Evolutionary conservation across 1,140 invertebrate species (phyloP).

Genomic region (Octopus sinensis): DNA sequence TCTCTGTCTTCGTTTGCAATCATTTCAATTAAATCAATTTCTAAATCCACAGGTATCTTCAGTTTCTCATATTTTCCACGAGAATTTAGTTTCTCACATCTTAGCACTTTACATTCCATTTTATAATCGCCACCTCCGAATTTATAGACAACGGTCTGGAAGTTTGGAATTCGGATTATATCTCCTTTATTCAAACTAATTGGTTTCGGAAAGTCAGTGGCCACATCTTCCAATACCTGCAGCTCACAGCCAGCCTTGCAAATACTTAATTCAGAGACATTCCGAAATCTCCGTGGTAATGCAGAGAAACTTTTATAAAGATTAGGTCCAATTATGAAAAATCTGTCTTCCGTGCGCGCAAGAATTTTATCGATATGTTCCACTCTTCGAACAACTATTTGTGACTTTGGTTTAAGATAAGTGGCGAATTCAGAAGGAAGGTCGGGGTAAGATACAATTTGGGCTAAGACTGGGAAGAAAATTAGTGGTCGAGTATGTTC

Average conservation of each 20-base stretch:
- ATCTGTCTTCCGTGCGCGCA: background rate
- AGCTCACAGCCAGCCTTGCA: background rate
- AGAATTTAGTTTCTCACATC: background rate
- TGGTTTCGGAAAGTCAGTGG: background rate
- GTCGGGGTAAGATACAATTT: constrained; percentile 6
- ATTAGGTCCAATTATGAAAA: background rate
- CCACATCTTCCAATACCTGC: background rate
- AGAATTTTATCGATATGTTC: background rate
- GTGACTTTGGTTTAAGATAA: background rate
- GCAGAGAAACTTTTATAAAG: background rate
- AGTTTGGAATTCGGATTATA: background rate
- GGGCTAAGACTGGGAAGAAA: background rate
- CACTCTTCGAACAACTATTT: background rate
- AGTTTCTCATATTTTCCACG: background rate
- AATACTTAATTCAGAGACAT: background rate
- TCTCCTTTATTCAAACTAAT: background rate
- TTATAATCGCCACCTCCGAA: background rate
- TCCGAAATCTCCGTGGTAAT: background rate
- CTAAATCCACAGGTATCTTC: constrained; percentile 5
- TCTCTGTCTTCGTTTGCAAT: background rate
- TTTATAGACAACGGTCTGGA: background rate
- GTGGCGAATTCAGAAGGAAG: background rate
- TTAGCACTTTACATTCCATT: constrained; percentile 4
- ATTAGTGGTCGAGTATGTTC: background rate
- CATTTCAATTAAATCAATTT: background rate